A percentile compares a stretch with the other conserved stretches of the same genome.
These are phyloP conservation scores for Gulo gulo DNA, from an alignment of 2,113 vertebrate genomes.

Conservation along the genomic window DNA sequence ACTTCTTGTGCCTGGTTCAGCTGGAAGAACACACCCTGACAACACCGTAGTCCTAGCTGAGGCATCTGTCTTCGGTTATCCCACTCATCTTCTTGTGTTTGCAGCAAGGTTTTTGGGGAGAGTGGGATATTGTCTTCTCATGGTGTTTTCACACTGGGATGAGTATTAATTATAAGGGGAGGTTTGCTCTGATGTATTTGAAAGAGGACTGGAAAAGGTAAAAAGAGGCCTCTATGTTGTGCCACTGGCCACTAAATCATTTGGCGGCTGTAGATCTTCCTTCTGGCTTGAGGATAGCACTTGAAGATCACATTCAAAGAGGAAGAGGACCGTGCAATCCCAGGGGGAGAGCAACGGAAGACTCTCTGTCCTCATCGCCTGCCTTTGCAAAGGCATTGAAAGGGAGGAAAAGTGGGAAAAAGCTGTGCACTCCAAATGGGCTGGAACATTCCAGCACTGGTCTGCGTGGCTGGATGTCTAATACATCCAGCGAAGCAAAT, in stretches of 20 bases:
- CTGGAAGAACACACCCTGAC: background rate
- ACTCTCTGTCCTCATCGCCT: background rate
- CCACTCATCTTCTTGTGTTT: background rate
- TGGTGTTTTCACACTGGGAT: background rate
- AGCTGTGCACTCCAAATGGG: rapidly evolving
- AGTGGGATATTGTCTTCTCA: background rate
- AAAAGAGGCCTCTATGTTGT: background rate
- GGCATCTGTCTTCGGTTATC: background rate
- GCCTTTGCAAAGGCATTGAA: background rate
- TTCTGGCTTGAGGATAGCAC: background rate
- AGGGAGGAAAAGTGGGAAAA: background rate
- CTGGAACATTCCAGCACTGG: background rate
- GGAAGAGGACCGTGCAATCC: no score
- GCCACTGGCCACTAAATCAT: background rate
- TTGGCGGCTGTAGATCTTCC: background rate
- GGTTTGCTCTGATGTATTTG: background rate
- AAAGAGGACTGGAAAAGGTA: background rate
- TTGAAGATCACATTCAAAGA: background rate
- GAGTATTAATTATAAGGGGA: background rate
- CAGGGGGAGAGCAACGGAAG: background rate
- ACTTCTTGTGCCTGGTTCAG: background rate
- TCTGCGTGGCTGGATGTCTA: background rate
- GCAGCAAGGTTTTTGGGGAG: background rate
- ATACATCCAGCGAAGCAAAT: background rate
- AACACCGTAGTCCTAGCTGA: background rate